phyloP scores from a whole-genome alignment of 2,113 vertebrate species.

The Lophochroa leadbeateri region DNA sequence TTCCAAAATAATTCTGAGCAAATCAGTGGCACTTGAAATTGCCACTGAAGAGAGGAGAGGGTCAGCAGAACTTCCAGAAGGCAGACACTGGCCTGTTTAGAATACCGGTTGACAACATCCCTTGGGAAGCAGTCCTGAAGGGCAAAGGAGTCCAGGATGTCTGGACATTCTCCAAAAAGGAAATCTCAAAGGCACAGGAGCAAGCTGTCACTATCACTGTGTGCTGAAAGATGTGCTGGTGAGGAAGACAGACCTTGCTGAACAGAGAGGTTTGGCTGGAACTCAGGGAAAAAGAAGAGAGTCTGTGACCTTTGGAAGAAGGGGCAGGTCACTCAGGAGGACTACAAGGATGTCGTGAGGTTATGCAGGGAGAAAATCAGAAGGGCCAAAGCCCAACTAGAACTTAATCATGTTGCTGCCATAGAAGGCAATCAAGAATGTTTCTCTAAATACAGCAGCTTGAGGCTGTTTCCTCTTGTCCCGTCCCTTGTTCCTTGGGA shows the following conservation, averaged over 20 bases:
- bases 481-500: too few relatives aligned
- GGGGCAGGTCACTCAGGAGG: not conserved
- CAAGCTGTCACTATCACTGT: not conserved
- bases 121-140: not conserved
- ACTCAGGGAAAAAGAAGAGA: not conserved
- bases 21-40: not conserved
- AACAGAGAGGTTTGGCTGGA: not conserved
- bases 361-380: not conserved
- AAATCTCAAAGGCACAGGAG: not conserved
- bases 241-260: not conserved
- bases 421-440: not conserved
- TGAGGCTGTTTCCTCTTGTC: too few relatives aligned
- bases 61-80: not conserved
- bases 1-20: not conserved
- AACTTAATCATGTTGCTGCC: not conserved
- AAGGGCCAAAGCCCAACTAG: not conserved
- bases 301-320: not conserved
- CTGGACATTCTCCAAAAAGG: not conserved
- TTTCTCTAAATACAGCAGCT: not conserved
- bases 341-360: not conserved
- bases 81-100: too few relatives aligned
- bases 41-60: not conserved
- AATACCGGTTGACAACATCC: not conserved
- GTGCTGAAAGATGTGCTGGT: accelerated
- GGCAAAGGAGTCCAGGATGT: not conserved